Base-by-base conservation (phyloP, 1,140 invertebrate genomes). In the Pseudomyrmex gracilis region DNA sequence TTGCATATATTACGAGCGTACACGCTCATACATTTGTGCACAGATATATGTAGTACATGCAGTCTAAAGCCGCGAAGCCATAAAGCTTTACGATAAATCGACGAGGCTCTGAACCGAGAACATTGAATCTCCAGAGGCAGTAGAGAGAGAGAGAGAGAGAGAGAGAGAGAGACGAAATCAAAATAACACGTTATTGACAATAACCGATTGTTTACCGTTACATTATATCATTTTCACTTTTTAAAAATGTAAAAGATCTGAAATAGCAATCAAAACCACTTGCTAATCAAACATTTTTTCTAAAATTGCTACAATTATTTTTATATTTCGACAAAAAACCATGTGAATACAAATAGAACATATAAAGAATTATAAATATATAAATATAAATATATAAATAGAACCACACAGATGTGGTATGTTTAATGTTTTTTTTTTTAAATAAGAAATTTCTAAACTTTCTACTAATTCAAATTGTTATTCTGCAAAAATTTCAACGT, bases 1-100 rank as follows among this genome's bases (percentile, higher is more conserved):
- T 53, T 60, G 60, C 34, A 67, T 67, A 77, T 78, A 78, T 78
- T 78, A 78, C 64, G n/a, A 10, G 20, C 34, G 49, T 68, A 57
- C 34, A 53, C 15, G 51, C 5, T 78, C 24, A 17, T 67, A 68
- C 73, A 86, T 80, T 87, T 80, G 66, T 80, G 66, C 73, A 51
- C 57, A 60, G 5, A 34, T 24, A 10, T 12, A 66, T 61, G 13
- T 53, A 77, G n/a, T 22, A 84, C 22, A n/a, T 45, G 63, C 57
- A 66, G 53, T 82, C 74, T 60, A 70, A 61, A 89, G 58, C 82
- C 82, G 58, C 82, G 43, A 84, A 89, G 87, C 86, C 83, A 83
- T 85, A 87, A 89, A 89, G 73, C 82, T 80, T 20, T 17, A 49
- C 15, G 80, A 64, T 68, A 57, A 84, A 80, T 74, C 78, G 74